Conservation (phyloP, 2,888 invertebrate genomes). For the Agrochola macilenta region DNA sequence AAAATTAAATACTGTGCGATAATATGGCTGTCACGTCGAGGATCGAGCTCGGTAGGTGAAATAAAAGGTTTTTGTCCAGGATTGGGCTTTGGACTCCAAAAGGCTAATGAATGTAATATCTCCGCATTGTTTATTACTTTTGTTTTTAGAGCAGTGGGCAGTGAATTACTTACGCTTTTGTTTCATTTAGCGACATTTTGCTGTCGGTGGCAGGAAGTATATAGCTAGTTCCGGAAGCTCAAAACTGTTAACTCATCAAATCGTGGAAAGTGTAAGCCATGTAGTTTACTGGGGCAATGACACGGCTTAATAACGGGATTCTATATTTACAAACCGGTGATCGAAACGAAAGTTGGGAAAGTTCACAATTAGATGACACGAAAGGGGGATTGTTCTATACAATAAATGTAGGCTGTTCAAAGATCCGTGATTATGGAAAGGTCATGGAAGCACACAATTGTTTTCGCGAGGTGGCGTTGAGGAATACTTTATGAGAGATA, state of each 20-base stretch:
- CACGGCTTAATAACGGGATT: constrained; percentile 81
- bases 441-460: constrained; percentile 66
- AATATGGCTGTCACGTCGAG: not conserved
- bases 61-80: not conserved
- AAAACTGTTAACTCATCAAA: constrained; percentile 70
- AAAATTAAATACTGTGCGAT: constrained; percentile 7
- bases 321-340: constrained; percentile 78
- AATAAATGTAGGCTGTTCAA: constrained; percentile 53
- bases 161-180: constrained; percentile 36
- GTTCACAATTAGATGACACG: constrained; percentile 83
- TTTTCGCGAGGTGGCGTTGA: constrained; percentile 65
- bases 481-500: constrained; percentile 72
- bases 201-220: constrained; percentile 49
- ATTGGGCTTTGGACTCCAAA: constrained; percentile 1
- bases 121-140: not conserved
- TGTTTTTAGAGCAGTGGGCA: not conserved
- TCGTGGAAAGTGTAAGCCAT: constrained; percentile 78
- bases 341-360: constrained; percentile 88
- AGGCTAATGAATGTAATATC: not conserved
- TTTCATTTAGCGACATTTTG: constrained; percentile 32
- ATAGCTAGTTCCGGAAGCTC: constrained; percentile 62
- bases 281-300: constrained; percentile 82
- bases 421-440: constrained; percentile 62
- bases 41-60: not conserved
- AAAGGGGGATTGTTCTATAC: constrained; percentile 67